Evolutionary conservation across 2,797 vertebrate genomes (phyloP).

Genomic region (Clarias laeviceps): DNA sequence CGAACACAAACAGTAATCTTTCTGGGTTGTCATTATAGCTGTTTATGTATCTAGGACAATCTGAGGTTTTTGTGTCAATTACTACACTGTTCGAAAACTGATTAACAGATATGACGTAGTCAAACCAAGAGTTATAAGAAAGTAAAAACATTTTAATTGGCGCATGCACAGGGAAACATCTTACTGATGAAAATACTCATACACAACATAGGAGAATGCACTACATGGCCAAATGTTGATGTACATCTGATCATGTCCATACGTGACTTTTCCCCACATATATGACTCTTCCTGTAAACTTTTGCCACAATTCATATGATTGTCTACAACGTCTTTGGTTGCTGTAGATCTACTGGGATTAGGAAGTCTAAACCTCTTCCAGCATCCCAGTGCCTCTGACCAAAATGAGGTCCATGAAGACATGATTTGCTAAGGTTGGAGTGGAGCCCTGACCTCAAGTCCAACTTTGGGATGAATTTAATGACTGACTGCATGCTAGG

Average conservation of each 20-base stretch:
- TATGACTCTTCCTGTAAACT: neutral
- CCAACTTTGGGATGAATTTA: neutral
- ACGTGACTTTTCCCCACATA: neutral
- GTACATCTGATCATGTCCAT: neutral
- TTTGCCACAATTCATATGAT: neutral
- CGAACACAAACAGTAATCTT: neutral
- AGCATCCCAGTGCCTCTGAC: neutral
- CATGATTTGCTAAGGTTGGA: neutral
- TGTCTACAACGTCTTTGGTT: neutral
- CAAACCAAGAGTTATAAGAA: neutral
- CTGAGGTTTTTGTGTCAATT: constrained; percentile 6
- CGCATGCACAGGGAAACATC: neutral
- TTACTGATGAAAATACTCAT: neutral
- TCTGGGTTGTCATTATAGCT: neutral
- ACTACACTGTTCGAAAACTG: neutral
- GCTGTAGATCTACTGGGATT: neutral
- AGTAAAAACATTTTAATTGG: neutral
- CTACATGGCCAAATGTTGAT: neutral
- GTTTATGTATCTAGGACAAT: constrained; percentile 3
- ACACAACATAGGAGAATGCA: neutral
- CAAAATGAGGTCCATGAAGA: neutral
- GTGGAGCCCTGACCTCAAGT: neutral
- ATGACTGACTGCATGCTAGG: neutral
- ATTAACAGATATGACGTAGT: neutral
- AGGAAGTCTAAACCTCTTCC: neutral